Base-by-base conservation (phyloP, 1,140 invertebrate genomes). In the Pentalonia nigronervosa region DNA sequence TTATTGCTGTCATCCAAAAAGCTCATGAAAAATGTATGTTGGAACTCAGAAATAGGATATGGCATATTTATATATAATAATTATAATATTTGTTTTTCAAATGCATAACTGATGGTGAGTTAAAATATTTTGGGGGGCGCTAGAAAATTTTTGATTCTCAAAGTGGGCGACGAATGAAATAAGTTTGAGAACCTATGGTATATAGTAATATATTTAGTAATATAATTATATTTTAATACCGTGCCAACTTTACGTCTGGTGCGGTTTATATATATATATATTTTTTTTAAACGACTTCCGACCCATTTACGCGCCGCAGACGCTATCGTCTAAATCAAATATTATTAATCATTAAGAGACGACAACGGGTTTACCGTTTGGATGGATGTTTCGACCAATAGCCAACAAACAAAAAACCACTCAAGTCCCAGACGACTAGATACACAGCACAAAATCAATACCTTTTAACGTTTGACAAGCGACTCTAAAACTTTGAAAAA, bases 361-460 rank as follows among this genome's bases (percentile, higher is more conserved):
- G 34, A 36, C 88, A 41, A 89, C 88, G 3, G 36, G 23, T 56
- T 34, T 41, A 41, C 41, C 8, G 7, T 56, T 7, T 36, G 34
- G n/a, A 34, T 53, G 34, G 88, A 41, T 89, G 45, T 86, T 36
- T 41, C 34, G 7, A 56, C 88, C 17, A 23, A 41, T 41, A 53
- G 50, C n/a, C 50, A 53, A 56, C 48, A 89, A 89, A 89, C n/a
- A 47, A 50, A 50, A 89, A 50, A 89, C 50, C 48, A 50, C n/a
- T 89, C 86, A 21, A 48, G 30, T 9, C 83, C 7, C 23, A 45
- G 14, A 89, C n/a, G 48, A 20, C n/a, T 25, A 36, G 60, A 76
- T n/a, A 76, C 60, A 76, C 83, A 45, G 4, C 83, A 25, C n/a
- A 36, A 56, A 56, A 89, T 89, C 88, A 34, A 89, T 89, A 89